These are phyloP conservation scores for Chromobotia macracanthus DNA, from an alignment of 2,797 vertebrate genomes.

Conservation along the genomic window DNA sequence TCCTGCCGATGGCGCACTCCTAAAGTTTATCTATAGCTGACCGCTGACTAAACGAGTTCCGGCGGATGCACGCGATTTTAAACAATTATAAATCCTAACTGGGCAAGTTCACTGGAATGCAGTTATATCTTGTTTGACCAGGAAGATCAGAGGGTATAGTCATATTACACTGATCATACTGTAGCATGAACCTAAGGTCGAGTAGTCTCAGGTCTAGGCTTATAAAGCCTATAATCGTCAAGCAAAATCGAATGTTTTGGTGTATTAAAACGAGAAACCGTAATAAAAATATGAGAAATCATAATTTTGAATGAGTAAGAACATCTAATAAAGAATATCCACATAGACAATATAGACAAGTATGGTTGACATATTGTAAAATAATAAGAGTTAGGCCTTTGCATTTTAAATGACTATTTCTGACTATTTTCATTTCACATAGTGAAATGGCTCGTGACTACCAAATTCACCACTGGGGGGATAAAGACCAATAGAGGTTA, in stretches of 20 bases:
- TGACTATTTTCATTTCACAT: background rate
- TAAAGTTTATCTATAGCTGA: background rate
- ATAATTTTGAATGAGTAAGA: background rate
- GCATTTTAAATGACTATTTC: background rate
- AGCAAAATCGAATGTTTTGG: background rate
- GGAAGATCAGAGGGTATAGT: background rate
- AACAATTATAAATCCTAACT: background rate
- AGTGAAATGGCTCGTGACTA: too few species aligned
- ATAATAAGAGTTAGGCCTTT: too few species aligned
- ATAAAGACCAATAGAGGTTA: too few species aligned
- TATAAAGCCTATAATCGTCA: background rate
- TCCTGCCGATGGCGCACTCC: conserved; percentile 40
- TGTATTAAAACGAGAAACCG: too few species aligned
- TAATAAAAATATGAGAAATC: background rate
- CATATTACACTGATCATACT: too few species aligned
- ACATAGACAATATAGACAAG: too few species aligned
- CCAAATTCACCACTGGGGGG: too few species aligned
- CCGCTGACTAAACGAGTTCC: conserved; percentile 11
- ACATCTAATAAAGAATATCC: background rate
- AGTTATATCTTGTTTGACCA: background rate
- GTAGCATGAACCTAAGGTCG: too few species aligned
- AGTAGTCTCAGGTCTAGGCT: too few species aligned
- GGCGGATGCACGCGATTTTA: background rate
- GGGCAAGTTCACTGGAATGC: background rate
- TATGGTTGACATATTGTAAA: too few species aligned